These are phyloP conservation scores for Platysternon megacephalum DNA, from an alignment of 2,113 vertebrate genomes.

Conservation along the genomic window DNA sequence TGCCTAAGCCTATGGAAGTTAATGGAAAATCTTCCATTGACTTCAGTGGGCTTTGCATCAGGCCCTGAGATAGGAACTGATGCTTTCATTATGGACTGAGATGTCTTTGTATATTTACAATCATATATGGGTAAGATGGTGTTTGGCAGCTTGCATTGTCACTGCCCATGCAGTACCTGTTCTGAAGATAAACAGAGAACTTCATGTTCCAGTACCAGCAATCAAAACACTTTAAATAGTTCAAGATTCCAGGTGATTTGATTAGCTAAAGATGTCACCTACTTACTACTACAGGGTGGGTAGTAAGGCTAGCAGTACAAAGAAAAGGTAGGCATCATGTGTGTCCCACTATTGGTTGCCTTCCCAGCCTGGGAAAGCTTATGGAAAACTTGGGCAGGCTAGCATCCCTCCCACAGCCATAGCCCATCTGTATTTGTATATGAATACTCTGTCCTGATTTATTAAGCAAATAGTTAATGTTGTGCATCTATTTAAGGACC, in stretches of 20 bases:
- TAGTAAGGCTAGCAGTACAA: neutral
- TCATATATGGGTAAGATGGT: neutral
- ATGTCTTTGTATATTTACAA: neutral
- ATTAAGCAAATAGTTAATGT: neutral
- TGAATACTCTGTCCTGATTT: neutral
- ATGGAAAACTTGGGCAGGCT: neutral
- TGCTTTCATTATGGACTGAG: neutral
- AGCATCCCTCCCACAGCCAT: neutral
- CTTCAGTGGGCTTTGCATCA: accelerated
- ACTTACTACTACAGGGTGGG: neutral
- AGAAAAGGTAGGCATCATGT: neutral
- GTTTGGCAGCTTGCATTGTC: neutral
- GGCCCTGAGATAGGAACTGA: neutral
- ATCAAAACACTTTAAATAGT: neutral
- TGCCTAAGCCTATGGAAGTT: neutral
- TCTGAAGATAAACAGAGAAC: neutral
- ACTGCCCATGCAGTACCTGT: neutral
- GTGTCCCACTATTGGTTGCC: neutral
- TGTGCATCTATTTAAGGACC: neutral
- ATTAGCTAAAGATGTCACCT: neutral
- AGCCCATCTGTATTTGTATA: neutral
- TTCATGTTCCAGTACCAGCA: neutral
- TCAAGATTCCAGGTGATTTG: neutral
- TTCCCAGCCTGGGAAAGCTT: neutral
- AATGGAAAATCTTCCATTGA: neutral